Conservation (phyloP, 2,113 vertebrate genomes). For the Apteryx owenii region DNA sequence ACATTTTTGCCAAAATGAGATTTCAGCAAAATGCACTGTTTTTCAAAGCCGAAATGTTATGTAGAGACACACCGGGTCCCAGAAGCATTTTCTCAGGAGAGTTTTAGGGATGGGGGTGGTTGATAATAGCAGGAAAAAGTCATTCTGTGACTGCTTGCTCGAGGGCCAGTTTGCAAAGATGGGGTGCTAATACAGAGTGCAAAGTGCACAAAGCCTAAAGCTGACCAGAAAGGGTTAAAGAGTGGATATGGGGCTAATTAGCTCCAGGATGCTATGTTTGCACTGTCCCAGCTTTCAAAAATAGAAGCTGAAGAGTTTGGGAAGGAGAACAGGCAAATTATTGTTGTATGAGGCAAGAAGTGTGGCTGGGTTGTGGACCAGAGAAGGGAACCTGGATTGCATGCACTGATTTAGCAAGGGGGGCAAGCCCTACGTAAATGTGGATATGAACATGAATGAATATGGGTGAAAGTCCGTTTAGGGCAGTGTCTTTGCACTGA, state of each 20-base stretch:
- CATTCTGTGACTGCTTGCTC: background rate
- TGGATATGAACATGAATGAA: background rate
- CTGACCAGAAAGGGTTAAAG: background rate
- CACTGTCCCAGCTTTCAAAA: background rate
- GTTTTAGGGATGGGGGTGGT: background rate
- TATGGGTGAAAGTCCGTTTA: background rate
- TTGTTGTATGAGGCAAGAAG: background rate
- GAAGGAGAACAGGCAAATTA: background rate
- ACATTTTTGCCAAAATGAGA: background rate
- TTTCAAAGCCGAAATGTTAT: background rate
- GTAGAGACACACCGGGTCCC: background rate
- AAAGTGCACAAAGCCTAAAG: background rate
- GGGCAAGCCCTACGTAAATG: background rate
- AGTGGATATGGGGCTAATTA: background rate
- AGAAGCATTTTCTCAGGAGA: background rate
- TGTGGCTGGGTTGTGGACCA: background rate
- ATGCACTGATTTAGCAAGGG: background rate
- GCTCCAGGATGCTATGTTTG: background rate
- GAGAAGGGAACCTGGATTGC: background rate
- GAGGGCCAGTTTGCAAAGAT: background rate
- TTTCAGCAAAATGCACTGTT: constrained; percentile 7
- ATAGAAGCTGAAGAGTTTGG: background rate
- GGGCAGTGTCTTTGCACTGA: background rate
- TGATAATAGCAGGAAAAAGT: background rate
- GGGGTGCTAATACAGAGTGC: background rate